Base-by-base conservation (phyloP, 2,888 invertebrate species). In the Allygus modestus region DNA sequence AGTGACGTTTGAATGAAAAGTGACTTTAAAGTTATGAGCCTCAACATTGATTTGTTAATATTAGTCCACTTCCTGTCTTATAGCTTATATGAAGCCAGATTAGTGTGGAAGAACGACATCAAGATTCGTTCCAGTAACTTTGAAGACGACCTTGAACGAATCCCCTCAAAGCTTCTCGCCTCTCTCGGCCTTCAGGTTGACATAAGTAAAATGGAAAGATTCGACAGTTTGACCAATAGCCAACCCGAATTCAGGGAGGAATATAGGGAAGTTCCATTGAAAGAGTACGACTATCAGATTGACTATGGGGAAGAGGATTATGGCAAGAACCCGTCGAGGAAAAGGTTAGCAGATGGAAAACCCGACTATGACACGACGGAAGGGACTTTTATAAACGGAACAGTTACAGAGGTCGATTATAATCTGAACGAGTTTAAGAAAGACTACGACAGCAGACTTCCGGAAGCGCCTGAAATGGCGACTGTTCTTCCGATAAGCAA, bases 81-180 rank as follows among this genome's bases (percentile, higher is more conserved):
- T 23, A 54, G 5, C 12, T 20, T 31, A 26, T 65, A 0, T 28
- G 28, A 65, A 31, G 15, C 65, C 28, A 65, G 65, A 65, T 5
- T 65, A 5, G 31, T 65, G 28, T 65, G 65, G 65, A 65, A 65
- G 17, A 65, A 65, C 17, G 65, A 65, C 20, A 65, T 65, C 1
- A 65, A 17, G 2, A 65, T 65, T 15, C 1, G 65, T 17, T 65
- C 65, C 65, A 65, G 31, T 65, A 12, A 65, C 28, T 65, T 65
- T 15, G 65, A 65, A 15, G 65, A 65, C 4, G 65, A 65, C 7
- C 65, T 65, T 28, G 65, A 65, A 28, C 26, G 12, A 28, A 65
- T 65, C 31, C 65, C 65, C 2, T 65, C 65, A 2, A 65, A 65
- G 17, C 15, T 65, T 17, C 31, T 65, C 17, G 65, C 65, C 12